Evolutionary conservation across 2,113 vertebrate species (phyloP).

Genomic region (Rhineura floridana): DNA sequence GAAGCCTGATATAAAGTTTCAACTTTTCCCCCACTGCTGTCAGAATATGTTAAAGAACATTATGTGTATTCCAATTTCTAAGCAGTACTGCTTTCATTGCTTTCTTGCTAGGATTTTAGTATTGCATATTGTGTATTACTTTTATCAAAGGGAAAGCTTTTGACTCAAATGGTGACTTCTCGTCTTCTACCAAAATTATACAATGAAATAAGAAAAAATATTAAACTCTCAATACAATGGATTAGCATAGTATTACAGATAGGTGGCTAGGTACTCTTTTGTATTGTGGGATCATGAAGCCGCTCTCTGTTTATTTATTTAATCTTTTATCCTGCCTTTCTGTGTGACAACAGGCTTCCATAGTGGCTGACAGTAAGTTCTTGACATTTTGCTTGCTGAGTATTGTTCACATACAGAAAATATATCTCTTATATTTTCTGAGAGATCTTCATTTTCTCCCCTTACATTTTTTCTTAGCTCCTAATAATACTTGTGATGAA

Average conservation of each 20-base stretch:
- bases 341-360: too few relatives aligned
- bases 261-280: background rate
- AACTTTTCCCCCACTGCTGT: too few relatives aligned
- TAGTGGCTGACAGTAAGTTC: background rate
- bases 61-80: background rate
- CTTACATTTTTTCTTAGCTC: constrained; percentile 78
- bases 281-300: background rate
- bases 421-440: background rate
- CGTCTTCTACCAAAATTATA: background rate
- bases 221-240: background rate
- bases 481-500: constrained; percentile 96
- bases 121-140: background rate
- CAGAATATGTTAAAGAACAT: background rate
- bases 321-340: too few relatives aligned
- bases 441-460: constrained; percentile 33
- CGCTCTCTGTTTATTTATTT: background rate
- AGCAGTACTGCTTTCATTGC: background rate
- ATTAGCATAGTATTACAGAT: background rate
- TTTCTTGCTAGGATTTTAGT: background rate
- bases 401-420: constrained; percentile 30
- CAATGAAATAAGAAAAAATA: background rate
- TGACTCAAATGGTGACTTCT: background rate
- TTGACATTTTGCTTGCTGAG: background rate
- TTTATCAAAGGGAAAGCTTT: background rate
- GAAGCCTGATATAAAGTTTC: too few relatives aligned